Evolutionary conservation across 2,113 vertebrate species (phyloP).

Genomic region (Pelmatolapia mariae): DNA sequence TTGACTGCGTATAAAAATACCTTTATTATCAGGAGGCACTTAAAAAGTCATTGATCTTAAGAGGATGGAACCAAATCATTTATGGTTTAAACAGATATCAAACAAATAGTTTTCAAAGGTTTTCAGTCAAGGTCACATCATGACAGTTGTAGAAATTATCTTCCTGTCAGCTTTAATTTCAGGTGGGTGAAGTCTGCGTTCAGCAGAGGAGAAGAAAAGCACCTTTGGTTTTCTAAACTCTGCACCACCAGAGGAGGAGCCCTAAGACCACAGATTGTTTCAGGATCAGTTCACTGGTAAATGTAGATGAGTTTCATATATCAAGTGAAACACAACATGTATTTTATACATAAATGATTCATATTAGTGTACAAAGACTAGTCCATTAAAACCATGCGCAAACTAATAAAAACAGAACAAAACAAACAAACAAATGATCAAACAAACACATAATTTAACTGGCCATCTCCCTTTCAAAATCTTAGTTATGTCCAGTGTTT

Average conservation of each 20-base stretch:
- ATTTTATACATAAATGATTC: accelerated
- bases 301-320: background rate
- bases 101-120: accelerated
- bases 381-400: background rate
- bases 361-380: accelerated
- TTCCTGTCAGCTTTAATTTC: too few relatives aligned
- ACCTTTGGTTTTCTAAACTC: accelerated
- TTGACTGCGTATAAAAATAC: too few relatives aligned
- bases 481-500: accelerated
- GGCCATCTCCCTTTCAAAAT: background rate
- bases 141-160: too few relatives aligned
- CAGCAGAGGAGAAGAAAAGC: too few relatives aligned
- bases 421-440: background rate
- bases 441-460: background rate
- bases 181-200: too few relatives aligned
- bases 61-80: too few relatives aligned
- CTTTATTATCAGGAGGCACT: too few relatives aligned
- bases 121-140: too few relatives aligned
- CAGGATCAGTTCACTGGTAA: background rate
- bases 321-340: background rate
- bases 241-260: background rate
- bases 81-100: too few relatives aligned
- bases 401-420: accelerated
- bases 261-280: background rate
- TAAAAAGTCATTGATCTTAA: too few relatives aligned